Evolutionary conservation across 2,113 vertebrate genomes (phyloP), one percentile per base, ranked within the genome.

Genomic region (Psittacara wagleri): DNA sequence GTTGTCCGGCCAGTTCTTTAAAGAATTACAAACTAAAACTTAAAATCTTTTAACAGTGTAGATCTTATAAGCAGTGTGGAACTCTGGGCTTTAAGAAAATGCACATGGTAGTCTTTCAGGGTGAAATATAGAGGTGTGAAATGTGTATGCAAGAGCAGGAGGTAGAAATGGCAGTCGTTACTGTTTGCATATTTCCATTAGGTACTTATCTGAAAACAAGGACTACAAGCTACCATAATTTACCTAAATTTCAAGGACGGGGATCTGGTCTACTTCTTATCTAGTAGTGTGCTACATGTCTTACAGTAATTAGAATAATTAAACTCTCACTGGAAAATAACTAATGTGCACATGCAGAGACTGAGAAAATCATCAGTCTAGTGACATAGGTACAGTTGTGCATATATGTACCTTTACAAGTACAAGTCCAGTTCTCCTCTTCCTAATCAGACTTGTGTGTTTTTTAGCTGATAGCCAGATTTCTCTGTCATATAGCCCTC

Each of bases 331-430:
- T 28, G 17, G 11, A 70, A 25, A 63, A 46, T 51, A 62, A 49
- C 7, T 28, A 0, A 66, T 19, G 54, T 51, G 5, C 9, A 39
- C 17, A 8, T 61, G 29, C 9, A 61, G n/a, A 44, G 4, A 43
- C 4, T 64, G 29, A 83, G 20, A 48, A 64, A 88, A 29, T 48
- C 7, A 39, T 63, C 1, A 0, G 0, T 25, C 2, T 2, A 73
- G n/a, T 57, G 37, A 4, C 44, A 31, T 1, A 52, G 1, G 22
- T 16, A 35, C 55, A 59, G 55, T 13, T n/a, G n/a, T n/a, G 22
- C 15, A n/a, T 59, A 15, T 3, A 24, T 16, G 20, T 59, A 35
- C 13, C 57, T 59, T 10, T 35, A 59, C 33, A 87, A 44, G 27
- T 48, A 28, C 4, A 70, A 24, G 15, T 59, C 19, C 33, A 23